Conservation (phyloP, 2,888 invertebrate species). For the Ceramica pisi region DNA sequence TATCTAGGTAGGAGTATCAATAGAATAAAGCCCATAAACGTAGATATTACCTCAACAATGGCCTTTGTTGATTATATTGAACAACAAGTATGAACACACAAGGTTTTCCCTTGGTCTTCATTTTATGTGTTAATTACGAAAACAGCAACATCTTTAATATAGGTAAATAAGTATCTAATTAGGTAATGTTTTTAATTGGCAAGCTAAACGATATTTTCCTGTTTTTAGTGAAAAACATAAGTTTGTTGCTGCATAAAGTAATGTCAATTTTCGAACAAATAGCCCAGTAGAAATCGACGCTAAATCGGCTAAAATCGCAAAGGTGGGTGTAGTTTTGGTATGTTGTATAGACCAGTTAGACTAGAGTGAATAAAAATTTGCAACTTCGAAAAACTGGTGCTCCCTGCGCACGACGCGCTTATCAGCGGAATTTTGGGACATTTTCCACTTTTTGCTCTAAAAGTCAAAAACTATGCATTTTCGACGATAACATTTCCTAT, state of each 20-base stretch:
- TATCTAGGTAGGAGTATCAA: conserved; percentile 25
- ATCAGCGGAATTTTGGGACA: too few relatives aligned
- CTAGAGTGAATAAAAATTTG: too few relatives aligned
- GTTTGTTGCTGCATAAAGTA: not conserved
- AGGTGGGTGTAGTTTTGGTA: too few relatives aligned
- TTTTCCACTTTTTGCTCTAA: too few relatives aligned
- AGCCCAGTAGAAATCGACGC: too few relatives aligned
- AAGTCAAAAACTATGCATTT: too few relatives aligned
- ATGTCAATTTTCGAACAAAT: not conserved
- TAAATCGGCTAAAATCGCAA: too few relatives aligned
- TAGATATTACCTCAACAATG: conserved; percentile 40
- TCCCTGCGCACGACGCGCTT: too few relatives aligned
- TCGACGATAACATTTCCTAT: too few relatives aligned
- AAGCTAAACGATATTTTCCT: conserved; percentile 11
- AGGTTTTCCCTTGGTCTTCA: conserved; percentile 44
- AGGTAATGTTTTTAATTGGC: not conserved
- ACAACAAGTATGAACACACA: conserved; percentile 31
- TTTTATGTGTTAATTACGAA: conserved; percentile 37
- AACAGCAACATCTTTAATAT: conserved; percentile 7
- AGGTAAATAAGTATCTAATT: conserved; percentile 17
- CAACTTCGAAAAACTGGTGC: too few relatives aligned
- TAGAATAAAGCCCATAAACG: conserved; percentile 41
- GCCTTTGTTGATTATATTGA: conserved; percentile 44
- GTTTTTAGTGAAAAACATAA: not conserved
- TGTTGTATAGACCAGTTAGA: too few relatives aligned